These are phyloP conservation scores for Drosophila serrata DNA, from an alignment of 1,140 invertebrate species.

Conservation along the genomic window DNA sequence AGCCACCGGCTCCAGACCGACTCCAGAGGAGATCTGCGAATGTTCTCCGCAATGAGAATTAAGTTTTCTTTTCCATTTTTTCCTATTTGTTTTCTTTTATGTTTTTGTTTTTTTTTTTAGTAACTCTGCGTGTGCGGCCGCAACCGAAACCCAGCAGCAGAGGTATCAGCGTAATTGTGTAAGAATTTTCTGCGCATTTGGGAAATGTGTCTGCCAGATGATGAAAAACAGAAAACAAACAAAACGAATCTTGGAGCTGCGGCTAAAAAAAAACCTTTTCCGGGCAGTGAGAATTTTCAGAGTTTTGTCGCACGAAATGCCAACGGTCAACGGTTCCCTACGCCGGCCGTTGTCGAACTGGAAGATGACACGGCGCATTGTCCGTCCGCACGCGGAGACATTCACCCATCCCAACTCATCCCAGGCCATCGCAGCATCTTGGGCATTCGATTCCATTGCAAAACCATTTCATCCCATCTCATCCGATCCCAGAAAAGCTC, in stretches of 20 bases:
- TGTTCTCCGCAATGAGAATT: constrained; percentile 49
- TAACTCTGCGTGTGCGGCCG: constrained; percentile 58
- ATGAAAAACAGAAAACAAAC: constrained; percentile 54
- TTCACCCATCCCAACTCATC: constrained; percentile 57
- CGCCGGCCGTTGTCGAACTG: constrained; percentile 75
- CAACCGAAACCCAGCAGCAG: constrained; percentile 42
- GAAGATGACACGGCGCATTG: constrained; percentile 71
- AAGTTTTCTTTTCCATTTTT: constrained; percentile 26
- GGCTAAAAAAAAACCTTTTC: constrained; percentile 47
- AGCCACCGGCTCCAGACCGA: constrained; percentile 14
- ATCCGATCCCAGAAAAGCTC: constrained; percentile 14
- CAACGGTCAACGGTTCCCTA: constrained; percentile 71
- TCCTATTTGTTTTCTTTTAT: constrained; percentile 22
- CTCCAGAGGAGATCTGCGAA: constrained; percentile 33
- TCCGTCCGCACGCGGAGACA: constrained; percentile 58
- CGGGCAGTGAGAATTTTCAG: constrained; percentile 63
- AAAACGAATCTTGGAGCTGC: constrained; percentile 24
- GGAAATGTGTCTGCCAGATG: constrained; percentile 73
- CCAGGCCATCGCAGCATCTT: constrained; percentile 11
- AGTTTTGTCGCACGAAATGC: constrained; percentile 78
- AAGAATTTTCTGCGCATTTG: constrained; percentile 67
- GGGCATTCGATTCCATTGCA: constrained; percentile 28
- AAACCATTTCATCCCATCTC: constrained; percentile 18
- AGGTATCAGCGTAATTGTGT: constrained; percentile 62
- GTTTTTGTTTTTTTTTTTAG: constrained; percentile 50